Evolutionary conservation across 2,888 invertebrate genomes (phyloP).

Genomic region (Epiperipatus broadwayi): DNA sequence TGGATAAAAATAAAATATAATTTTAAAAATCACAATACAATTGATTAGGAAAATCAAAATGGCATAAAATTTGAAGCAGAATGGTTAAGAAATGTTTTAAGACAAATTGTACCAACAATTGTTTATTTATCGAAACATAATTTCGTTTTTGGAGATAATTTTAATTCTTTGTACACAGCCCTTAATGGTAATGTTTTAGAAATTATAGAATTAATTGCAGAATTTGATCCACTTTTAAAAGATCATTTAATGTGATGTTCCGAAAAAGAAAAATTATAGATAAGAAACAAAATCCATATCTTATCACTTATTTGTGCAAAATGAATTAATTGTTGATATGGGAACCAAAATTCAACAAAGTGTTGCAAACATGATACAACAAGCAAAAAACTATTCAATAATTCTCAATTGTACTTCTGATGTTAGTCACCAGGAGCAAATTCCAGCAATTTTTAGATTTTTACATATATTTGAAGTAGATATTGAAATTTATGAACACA

Average conservation of each 20-base stretch:
- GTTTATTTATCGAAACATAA: constrained; percentile 13
- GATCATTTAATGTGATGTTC: no score
- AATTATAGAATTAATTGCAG: constrained; percentile 14
- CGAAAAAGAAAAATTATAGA: constrained; percentile 8
- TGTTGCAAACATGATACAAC: constrained; percentile 19
- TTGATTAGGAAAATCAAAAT: background rate
- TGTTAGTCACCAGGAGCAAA: constrained; percentile 22
- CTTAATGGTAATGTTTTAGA: constrained; percentile 17
- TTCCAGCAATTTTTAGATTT: constrained; percentile 21
- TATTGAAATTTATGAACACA: no score
- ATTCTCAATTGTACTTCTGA: constrained; percentile 21
- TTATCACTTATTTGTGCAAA: constrained; percentile 23
- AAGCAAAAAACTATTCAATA: constrained; percentile 20
- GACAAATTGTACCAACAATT: constrained; percentile 13
- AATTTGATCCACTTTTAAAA: constrained; percentile 13
- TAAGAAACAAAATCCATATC: no score
- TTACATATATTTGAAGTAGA: no score
- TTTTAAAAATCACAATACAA: background rate
- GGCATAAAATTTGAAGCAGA: background rate
- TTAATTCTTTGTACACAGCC: constrained; percentile 6
- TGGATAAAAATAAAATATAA: background rate
- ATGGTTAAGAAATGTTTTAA: constrained; percentile 5
- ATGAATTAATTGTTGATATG: constrained; percentile 23
- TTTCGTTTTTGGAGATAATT: constrained; percentile 15
- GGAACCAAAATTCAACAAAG: constrained; percentile 20